Base-by-base conservation (phyloP, 2,113 vertebrate genomes). In the Thunnus maccoyii region DNA sequence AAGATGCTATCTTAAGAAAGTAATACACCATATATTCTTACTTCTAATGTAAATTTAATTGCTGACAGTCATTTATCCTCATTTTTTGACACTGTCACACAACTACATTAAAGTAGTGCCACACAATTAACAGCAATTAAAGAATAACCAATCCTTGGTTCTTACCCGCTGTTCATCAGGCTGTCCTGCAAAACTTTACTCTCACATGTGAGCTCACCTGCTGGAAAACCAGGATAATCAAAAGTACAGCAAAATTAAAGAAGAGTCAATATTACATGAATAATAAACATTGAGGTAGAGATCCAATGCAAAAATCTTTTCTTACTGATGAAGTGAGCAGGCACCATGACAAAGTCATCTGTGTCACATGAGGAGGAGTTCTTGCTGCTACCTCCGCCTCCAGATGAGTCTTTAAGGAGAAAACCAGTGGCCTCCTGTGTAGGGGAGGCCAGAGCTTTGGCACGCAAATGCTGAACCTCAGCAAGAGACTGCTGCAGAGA, bases 311-410 rank as follows among this genome's bases (percentile, higher is more conserved):
- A 70, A 60, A 64, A 27, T 8, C 18, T 55, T 25, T 76, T 82
- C 96, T 95, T 93, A 98, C 98, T 96, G 94, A 96, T 95, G 78
- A 98, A 96, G 89, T 98, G 96, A 69, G 97, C 97, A 0, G 98
- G 98, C 81, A 99, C 98, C 95, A 99, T 97, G 55, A 99, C 98
- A 3, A 99, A 99, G 93, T 99, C 98, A 0, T 99, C 98, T 0
- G 96, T 98, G 94, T 99, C 98, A 30, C 97, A 99, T 64, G 98
- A 98, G 0, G 97, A 99, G 0, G 97, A 99, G 86, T 97, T 97
- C 93, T 99, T 99, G 93, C 97, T 97, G 91, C 97, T 99, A 94
- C 96, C 96, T 3, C 88, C 93, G 8, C 92, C 94, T 22, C 91
- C 95, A 11, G 93, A 97, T 0, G 97, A 99, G 70, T 98, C 98